Conservation (phyloP, 2,888 invertebrate species). For the Anthrax anthrax region DNA sequence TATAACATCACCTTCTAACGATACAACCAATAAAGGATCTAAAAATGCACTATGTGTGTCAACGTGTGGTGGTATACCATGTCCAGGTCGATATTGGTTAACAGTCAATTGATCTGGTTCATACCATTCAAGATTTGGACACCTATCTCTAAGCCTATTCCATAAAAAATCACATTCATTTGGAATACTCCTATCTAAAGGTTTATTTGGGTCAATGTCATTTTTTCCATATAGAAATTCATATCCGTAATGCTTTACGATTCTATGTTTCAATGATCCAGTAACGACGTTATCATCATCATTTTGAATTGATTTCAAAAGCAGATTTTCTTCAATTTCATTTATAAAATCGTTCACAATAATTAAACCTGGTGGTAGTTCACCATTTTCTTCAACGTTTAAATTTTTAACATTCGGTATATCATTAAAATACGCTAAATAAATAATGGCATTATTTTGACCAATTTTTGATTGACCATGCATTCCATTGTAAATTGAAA, state of each 20-base stretch:
- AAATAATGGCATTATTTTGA: slow-evolving; percentile 45
- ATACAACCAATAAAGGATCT: slow-evolving; percentile 73
- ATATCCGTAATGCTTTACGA: slow-evolving; percentile 83
- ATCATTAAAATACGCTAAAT: slow-evolving; percentile 37
- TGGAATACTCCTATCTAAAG: slow-evolving; percentile 56
- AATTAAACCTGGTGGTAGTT: slow-evolving; percentile 52
- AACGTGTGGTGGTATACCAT: slow-evolving; percentile 89
- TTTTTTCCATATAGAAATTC: slow-evolving; percentile 82
- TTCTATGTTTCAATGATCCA: slow-evolving; percentile 57
- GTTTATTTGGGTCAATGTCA: slow-evolving; percentile 59
- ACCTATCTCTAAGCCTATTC: slow-evolving; percentile 28
- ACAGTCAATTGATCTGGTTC: slow-evolving; percentile 72
- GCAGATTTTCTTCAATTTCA: slow-evolving; percentile 45
- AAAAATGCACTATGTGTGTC: slow-evolving; percentile 93
- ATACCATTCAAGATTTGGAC: slow-evolving; percentile 34
- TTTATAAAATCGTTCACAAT: slow-evolving; percentile 59
- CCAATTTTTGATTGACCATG: slow-evolving; percentile 46
- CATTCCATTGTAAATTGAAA: slow-evolving; percentile 39
- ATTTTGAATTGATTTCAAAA: slow-evolving; percentile 47
- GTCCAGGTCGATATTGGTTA: slow-evolving; percentile 71
- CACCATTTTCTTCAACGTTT: slow-evolving; percentile 15
- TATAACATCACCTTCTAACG: slow-evolving; percentile 63
- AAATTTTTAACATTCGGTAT: slow-evolving; percentile 18
- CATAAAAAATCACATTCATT: slow-evolving; percentile 51
- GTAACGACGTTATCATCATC: slow-evolving; percentile 15